Conservation (phyloP, 2,797 vertebrate genomes). For the Poecilia gillii region DNA sequence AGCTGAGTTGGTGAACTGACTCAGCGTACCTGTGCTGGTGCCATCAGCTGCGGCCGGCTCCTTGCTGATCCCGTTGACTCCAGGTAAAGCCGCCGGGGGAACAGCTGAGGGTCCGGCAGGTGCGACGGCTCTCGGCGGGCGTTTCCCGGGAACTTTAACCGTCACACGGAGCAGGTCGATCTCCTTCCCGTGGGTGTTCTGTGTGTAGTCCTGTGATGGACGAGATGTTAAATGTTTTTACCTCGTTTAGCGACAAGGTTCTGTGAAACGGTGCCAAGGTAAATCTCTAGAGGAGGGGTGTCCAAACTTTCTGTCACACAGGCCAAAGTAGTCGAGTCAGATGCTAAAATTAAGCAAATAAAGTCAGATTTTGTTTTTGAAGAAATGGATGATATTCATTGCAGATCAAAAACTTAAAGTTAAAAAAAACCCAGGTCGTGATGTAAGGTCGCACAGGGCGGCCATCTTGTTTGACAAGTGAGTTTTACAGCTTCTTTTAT, state of each 20-base stretch:
- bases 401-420: too few relatives aligned
- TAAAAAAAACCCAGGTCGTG: too few relatives aligned
- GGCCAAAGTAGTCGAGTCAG: too few relatives aligned
- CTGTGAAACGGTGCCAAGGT: neutral
- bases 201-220: slow-evolving; percentile 87
- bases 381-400: too few relatives aligned
- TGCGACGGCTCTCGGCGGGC: slow-evolving; percentile 91
- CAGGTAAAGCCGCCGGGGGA: slow-evolving; percentile 61
- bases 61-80: slow-evolving; percentile 90
- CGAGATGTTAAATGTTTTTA: neutral
- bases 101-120: slow-evolving; percentile 74
- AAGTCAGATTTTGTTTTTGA: too few relatives aligned
- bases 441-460: too few relatives aligned
- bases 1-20: neutral
- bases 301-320: too few relatives aligned
- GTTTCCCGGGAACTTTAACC: slow-evolving; percentile 96
- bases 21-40: slow-evolving; percentile 70
- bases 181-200: slow-evolving; percentile 93
- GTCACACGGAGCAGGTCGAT: slow-evolving; percentile 94
- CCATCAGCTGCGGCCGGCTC: slow-evolving; percentile 79
- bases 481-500: too few relatives aligned
- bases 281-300: too few relatives aligned
- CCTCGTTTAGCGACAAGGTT: neutral
- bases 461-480: too few relatives aligned
- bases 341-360: too few relatives aligned